A percentile compares a stretch with the other conserved stretches of the same genome.
phyloP scores from a whole-genome alignment of 2,113 vertebrate genomes.

The Romanogobio albipinnatus region DNA sequence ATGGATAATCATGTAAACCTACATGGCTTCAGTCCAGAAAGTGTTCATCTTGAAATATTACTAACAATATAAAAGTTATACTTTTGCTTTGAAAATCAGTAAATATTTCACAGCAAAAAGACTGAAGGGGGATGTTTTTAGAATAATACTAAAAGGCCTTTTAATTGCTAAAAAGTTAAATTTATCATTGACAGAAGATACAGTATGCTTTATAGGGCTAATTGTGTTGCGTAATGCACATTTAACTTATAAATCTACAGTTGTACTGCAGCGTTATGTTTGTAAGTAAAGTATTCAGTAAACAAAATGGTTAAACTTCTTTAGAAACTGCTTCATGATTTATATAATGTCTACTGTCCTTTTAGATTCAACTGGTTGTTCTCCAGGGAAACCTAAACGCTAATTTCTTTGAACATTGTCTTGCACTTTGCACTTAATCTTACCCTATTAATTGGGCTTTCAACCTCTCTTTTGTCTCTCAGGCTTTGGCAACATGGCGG shows the following conservation, averaged over 20 bases:
- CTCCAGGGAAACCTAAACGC: not conserved
- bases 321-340: not conserved
- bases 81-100: not conserved
- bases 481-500: slow-evolving; percentile 84
- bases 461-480: slow-evolving; percentile 60
- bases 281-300: not conserved
- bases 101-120: too few species aligned
- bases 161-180: too few species aligned
- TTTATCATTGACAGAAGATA: too few species aligned
- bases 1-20: not conserved
- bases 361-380: slow-evolving; percentile 9
- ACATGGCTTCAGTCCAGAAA: not conserved
- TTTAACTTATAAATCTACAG: not conserved
- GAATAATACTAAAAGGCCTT: too few species aligned
- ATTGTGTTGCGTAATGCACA: not conserved
- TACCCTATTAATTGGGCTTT: slow-evolving; percentile 65
- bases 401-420: slow-evolving; percentile 22
- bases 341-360: not conserved
- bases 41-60: not conserved
- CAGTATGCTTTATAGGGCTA: too few species aligned
- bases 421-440: slow-evolving; percentile 65
- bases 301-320: not conserved
- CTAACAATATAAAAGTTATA: not conserved
- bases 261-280: not conserved
- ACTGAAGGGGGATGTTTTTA: too few species aligned